Conservation (phyloP, 2,888 invertebrate species). For the Heliconius sara region DNA sequence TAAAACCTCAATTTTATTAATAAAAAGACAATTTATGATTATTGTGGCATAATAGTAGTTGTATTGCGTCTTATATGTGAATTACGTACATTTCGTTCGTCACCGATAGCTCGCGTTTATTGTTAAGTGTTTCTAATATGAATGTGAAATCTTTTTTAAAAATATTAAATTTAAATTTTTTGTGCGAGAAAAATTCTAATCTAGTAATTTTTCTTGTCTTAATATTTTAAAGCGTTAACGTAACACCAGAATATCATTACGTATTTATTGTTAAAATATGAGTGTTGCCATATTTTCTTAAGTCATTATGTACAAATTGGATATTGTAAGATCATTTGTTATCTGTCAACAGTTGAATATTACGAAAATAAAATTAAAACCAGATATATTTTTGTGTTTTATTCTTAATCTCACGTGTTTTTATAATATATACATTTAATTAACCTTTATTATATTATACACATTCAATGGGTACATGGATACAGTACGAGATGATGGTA, state of each 20-base stretch:
- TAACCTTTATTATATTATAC: not conserved
- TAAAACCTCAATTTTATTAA: constrained; percentile 57
- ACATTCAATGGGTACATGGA: no score
- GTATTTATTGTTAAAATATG: constrained; percentile 81
- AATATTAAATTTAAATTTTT: constrained; percentile 5
- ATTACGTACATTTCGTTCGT: constrained; percentile 50
- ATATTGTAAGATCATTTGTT: constrained; percentile 84
- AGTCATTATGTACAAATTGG: constrained; percentile 84
- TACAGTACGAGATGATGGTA: no score
- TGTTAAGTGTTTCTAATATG: constrained; percentile 54
- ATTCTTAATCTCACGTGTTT: constrained; percentile 41
- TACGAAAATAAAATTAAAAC: constrained; percentile 82
- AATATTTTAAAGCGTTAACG: constrained; percentile 46
- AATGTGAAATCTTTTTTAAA: constrained; percentile 21
- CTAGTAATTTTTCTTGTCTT: constrained; percentile 42
- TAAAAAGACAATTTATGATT: constrained; percentile 65
- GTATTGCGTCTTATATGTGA: constrained; percentile 51
- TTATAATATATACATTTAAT: not conserved
- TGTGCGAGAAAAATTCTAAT: constrained; percentile 28
- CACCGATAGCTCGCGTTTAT: constrained; percentile 52
- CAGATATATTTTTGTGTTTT: constrained; percentile 63
- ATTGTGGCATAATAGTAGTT: constrained; percentile 60
- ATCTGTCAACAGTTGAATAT: constrained; percentile 84
- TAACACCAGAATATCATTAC: constrained; percentile 53
- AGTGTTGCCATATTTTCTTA: constrained; percentile 84